phyloP scores from a whole-genome alignment of 2,113 vertebrate genomes.

The Engraulis encrasicolus region DNA sequence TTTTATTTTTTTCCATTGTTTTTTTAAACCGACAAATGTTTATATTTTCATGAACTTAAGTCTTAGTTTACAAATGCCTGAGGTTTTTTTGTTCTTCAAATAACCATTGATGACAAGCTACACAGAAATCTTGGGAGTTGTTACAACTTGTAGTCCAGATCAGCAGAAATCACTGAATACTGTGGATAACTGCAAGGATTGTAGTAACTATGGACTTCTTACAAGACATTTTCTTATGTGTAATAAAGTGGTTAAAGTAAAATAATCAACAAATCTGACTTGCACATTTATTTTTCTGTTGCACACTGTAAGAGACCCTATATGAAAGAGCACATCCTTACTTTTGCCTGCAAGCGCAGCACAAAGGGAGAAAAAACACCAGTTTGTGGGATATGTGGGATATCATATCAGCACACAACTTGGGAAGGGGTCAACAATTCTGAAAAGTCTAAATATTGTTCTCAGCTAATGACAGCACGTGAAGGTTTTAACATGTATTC shows the following conservation, averaged over 20 bases:
- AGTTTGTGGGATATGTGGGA: too few relatives aligned
- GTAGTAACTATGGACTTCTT: background rate
- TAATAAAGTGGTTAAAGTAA: background rate
- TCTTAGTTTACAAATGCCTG: background rate
- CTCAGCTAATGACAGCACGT: too few relatives aligned
- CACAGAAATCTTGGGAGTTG: background rate
- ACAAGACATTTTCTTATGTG: background rate
- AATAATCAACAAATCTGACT: background rate
- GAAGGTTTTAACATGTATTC: background rate
- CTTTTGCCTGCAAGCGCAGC: background rate
- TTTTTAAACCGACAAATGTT: background rate
- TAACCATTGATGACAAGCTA: background rate
- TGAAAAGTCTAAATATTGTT: too few relatives aligned
- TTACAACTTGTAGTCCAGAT: background rate
- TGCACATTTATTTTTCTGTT: background rate
- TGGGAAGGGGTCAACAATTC: background rate
- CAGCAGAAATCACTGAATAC: background rate
- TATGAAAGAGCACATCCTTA: too few relatives aligned
- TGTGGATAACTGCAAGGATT: background rate
- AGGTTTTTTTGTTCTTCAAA: background rate
- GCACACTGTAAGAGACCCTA: too few relatives aligned
- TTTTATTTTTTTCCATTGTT: background rate
- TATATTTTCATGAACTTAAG: background rate
- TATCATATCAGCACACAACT: background rate
- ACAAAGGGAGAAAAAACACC: too few relatives aligned